Evolutionary conservation across 2,888 invertebrate genomes (phyloP).

Genomic region (Spisula solida): DNA sequence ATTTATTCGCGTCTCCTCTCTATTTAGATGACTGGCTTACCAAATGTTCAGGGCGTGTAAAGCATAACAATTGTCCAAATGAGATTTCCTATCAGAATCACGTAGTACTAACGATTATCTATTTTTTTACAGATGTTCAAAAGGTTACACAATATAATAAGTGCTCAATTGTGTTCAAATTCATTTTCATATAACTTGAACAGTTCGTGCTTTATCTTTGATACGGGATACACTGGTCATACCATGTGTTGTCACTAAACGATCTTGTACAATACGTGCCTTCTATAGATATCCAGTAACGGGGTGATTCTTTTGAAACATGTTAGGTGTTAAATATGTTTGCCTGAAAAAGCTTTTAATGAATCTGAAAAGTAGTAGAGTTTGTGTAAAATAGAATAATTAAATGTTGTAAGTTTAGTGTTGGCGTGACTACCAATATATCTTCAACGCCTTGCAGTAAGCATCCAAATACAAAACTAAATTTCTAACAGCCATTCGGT

Average conservation of each 20-base stretch:
- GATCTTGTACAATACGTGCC: slow-evolving; percentile 6
- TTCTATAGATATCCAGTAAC: neutral
- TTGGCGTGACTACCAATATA: neutral
- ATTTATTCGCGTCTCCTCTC: too few relatives aligned
- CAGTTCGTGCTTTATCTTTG: slow-evolving; percentile 5
- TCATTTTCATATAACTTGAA: slow-evolving; percentile 2
- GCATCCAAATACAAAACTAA: neutral
- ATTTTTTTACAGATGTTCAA: slow-evolving; percentile 17
- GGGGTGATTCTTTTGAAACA: slow-evolving; percentile 18
- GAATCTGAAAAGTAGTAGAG: neutral
- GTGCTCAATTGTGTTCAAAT: slow-evolving; percentile 3
- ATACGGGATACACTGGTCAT: neutral
- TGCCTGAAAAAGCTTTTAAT: neutral
- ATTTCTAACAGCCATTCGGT: neutral
- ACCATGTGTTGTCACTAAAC: neutral
- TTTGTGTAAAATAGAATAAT: slow-evolving; percentile 8
- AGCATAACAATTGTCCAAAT: neutral
- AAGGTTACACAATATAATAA: neutral
- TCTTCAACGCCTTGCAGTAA: neutral
- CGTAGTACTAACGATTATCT: neutral
- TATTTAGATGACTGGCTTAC: too few relatives aligned
- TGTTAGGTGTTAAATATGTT: slow-evolving; percentile 18
- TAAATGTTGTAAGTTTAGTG: neutral
- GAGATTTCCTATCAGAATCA: neutral
- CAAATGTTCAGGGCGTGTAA: too few relatives aligned